A percentile compares a stretch with the other conserved stretches of the same genome.
phyloP scores from a whole-genome alignment of 2,888 invertebrate species.

The Sesia bembeciformis region DNA sequence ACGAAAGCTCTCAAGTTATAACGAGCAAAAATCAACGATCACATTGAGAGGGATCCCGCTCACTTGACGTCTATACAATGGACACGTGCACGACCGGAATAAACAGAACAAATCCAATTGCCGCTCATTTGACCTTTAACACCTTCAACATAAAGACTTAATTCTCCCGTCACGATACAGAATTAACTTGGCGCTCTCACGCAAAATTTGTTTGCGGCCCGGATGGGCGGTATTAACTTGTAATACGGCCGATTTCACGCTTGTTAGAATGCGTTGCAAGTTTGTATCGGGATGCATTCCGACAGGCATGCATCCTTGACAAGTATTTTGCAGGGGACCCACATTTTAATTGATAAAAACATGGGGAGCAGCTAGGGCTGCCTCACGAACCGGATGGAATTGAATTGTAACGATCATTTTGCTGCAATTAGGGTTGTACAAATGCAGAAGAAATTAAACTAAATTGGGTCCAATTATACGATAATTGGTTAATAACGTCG shows the following conservation, averaged over 20 bases:
- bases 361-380: conserved; percentile 15
- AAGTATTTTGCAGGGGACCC: conserved; percentile 27
- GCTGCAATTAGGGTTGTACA: neutral
- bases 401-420: neutral
- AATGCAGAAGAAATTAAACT: neutral
- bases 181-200: conserved; percentile 12
- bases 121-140: conserved; percentile 35
- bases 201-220: conserved; percentile 6
- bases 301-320: conserved; percentile 19
- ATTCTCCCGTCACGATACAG: conserved; percentile 28
- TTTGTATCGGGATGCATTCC: conserved; percentile 5
- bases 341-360: conserved; percentile 52
- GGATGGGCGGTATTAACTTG: conserved; percentile 3
- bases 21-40: no score
- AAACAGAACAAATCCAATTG: conserved; percentile 15
- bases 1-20: no score
- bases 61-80: neutral
- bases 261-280: conserved; percentile 1
- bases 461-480: no score
- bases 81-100: neutral
- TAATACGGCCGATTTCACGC: no score
- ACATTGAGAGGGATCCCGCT: neutral
- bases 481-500: no score
- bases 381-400: neutral
- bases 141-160: conserved; percentile 30